Evolutionary conservation across 2,113 vertebrate species (phyloP).

Genomic region (Antechinus flavipes): DNA sequence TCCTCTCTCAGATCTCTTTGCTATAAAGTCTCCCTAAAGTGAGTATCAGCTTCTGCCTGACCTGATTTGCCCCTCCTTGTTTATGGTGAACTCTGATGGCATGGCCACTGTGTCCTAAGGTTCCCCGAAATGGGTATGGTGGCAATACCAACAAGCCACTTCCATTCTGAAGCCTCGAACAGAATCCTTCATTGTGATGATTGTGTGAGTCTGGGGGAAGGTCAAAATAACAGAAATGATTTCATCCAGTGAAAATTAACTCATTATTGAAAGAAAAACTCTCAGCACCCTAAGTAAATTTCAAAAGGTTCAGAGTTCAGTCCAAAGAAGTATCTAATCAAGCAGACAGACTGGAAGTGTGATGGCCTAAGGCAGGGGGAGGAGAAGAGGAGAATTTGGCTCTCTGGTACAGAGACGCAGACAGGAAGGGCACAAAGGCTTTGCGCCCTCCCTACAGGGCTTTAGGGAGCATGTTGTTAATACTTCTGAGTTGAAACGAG

Average conservation of each 20-base stretch:
- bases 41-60: background rate
- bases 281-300: background rate
- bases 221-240: background rate
- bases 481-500: background rate
- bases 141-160: background rate
- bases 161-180: background rate
- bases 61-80: background rate
- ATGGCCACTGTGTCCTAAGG: accelerated
- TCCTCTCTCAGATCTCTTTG: background rate
- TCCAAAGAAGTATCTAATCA: background rate
- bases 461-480: background rate
- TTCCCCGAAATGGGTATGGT: background rate
- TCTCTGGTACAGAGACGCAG: background rate
- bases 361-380: background rate
- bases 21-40: background rate
- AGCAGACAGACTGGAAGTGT: background rate
- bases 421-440: background rate
- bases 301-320: slow-evolving; percentile 13
- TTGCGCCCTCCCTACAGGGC: background rate
- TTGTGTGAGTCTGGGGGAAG: background rate
- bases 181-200: background rate
- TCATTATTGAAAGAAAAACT: slow-evolving; percentile 39
- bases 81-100: background rate
- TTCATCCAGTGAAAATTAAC: slow-evolving; percentile 30
- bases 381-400: background rate